A percentile compares a stretch with the other conserved stretches of the same genome.
Evolutionary conservation across 2,797 vertebrate genomes (phyloP).

Genomic region (Hippopotamyrus pictus): DNA sequence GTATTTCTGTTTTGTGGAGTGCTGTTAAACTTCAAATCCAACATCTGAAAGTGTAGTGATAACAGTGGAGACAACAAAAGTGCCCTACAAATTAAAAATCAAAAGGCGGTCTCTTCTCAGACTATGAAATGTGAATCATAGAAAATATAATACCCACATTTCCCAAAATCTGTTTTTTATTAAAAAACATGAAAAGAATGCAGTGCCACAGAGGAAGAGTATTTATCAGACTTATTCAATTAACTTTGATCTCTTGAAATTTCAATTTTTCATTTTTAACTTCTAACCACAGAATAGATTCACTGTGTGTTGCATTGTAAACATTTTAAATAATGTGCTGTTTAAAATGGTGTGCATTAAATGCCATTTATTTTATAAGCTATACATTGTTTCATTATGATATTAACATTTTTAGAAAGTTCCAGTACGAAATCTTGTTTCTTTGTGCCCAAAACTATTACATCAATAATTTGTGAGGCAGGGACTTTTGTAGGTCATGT

Average conservation of each 20-base stretch:
- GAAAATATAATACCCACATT: background rate
- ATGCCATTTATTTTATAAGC: background rate
- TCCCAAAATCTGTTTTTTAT: slow-evolving; percentile 13
- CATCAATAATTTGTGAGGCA: background rate
- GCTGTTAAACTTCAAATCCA: background rate
- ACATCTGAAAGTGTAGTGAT: background rate
- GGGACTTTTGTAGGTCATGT: background rate
- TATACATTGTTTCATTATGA: background rate
- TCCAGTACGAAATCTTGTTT: background rate
- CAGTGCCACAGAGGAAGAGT: background rate
- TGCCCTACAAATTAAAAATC: background rate
- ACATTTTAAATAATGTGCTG: background rate
- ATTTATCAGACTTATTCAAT: slow-evolving; percentile 23
- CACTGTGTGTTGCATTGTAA: background rate
- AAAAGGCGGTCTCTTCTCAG: background rate
- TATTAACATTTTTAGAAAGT: background rate
- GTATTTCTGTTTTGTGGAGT: background rate
- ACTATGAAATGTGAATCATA: background rate
- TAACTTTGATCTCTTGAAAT: slow-evolving; percentile 25
- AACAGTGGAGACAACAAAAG: background rate
- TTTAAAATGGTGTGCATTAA: background rate
- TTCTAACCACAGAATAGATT: background rate
- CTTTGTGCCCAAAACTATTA: background rate
- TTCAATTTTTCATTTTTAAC: slow-evolving; percentile 17
- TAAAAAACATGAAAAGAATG: slow-evolving; percentile 10